These are phyloP conservation scores for Vipera ursinii DNA, from an alignment of 2,797 vertebrate species.

Conservation along the genomic window DNA sequence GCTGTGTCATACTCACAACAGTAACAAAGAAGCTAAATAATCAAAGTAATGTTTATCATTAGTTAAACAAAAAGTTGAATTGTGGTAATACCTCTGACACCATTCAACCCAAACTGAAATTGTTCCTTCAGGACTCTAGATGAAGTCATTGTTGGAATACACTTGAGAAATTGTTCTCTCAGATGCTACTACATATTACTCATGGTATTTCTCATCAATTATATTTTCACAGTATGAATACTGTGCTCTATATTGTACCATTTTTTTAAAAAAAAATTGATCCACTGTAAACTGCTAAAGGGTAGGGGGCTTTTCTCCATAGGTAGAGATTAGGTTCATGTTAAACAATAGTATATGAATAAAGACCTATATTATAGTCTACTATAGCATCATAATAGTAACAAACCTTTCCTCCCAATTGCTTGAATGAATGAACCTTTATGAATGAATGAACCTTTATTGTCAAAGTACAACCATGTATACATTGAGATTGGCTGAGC, in stretches of 20 bases:
- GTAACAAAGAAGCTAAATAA: neutral
- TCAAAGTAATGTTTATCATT: neutral
- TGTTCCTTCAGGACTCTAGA: neutral
- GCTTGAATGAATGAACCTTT: too few relatives aligned
- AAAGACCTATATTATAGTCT: neutral
- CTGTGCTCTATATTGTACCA: neutral
- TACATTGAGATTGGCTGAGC: too few relatives aligned
- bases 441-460: too few relatives aligned
- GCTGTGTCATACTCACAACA: neutral
- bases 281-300: neutral
- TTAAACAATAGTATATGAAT: neutral
- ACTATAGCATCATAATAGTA: neutral
- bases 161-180: neutral
- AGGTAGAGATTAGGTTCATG: neutral
- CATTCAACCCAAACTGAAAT: neutral
- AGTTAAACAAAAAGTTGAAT: neutral
- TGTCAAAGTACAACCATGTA: too few relatives aligned
- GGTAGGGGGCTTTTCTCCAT: neutral
- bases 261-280: neutral
- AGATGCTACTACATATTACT: neutral
- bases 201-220: neutral
- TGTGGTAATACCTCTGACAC: neutral
- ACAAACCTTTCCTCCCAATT: neutral
- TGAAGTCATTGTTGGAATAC: neutral
- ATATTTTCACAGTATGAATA: neutral